These are phyloP conservation scores for Epistrophella euchroma DNA, from an alignment of 2,888 invertebrate species.

Conservation along the genomic window DNA sequence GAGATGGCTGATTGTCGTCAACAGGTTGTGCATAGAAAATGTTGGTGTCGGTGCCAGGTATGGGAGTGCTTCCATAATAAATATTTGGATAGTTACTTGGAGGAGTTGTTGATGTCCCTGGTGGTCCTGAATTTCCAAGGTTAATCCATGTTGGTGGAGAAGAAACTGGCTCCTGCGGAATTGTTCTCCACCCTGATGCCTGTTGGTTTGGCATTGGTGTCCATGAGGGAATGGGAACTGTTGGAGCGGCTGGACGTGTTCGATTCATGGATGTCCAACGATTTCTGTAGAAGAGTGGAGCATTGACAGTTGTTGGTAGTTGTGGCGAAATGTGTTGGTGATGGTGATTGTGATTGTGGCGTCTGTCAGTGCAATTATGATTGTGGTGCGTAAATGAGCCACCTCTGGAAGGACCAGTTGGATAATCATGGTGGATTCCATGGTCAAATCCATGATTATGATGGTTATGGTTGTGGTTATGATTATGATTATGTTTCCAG, in stretches of 20 bases:
- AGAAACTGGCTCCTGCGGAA: conserved; percentile 7
- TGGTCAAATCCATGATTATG: conserved; percentile 14
- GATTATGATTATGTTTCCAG: conserved; percentile 32
- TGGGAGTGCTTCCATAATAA: conserved; percentile 41
- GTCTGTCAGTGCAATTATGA: conserved; percentile 42
- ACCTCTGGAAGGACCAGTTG: conserved; percentile 2
- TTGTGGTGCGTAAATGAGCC: conserved; percentile 21
- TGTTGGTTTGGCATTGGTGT: conserved; percentile 18
- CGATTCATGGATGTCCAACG: conserved; percentile 82
- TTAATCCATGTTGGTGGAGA: conserved; percentile 24
- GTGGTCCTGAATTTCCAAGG: conserved; percentile 33
- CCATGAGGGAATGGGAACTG: conserved; percentile 17
- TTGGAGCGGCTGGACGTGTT: conserved; percentile 78
- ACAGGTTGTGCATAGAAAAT: conserved; percentile 81
- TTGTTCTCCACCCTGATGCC: background rate
- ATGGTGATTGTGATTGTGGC: conserved; percentile 41
- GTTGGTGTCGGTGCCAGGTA: conserved; percentile 58
- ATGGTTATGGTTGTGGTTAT: conserved; percentile 33
- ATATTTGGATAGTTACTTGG: conserved; percentile 66
- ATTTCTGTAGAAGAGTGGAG: conserved; percentile 68
- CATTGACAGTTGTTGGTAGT: conserved; percentile 26
- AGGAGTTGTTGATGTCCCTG: conserved; percentile 16
- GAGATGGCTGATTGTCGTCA: conserved; percentile 78
- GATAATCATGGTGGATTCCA: conserved; percentile 22
- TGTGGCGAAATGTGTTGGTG: background rate